Evolutionary conservation across 2,113 vertebrate genomes (phyloP).

Genomic region (Manacus vitellinus): DNA sequence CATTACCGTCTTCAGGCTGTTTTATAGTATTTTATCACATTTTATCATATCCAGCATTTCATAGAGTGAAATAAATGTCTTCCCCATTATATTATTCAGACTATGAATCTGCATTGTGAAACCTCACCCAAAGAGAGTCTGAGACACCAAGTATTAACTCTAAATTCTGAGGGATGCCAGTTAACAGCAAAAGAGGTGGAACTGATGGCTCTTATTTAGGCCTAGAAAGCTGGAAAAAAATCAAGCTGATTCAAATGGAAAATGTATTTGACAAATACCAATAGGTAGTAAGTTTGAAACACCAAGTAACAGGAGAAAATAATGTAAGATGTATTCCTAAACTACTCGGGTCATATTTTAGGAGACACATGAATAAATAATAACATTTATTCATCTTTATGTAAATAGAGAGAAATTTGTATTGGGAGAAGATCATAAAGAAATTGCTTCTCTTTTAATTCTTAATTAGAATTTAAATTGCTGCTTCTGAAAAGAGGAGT

Average conservation of each 20-base stretch:
- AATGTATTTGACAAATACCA: not conserved
- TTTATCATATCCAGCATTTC: not conserved
- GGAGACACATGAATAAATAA: not conserved
- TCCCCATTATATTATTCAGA: not conserved
- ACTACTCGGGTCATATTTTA: not conserved
- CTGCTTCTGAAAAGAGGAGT: not conserved
- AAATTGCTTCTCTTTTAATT: not conserved
- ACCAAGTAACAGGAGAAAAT: not conserved
- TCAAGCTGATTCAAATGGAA: not conserved
- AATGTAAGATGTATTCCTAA: not conserved
- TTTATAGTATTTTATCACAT: not conserved
- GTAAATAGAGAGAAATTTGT: not conserved
- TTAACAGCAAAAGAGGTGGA: not conserved
- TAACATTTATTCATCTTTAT: not conserved
- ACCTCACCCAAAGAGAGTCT: not conserved
- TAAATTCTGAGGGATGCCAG: not conserved
- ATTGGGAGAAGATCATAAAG: not conserved
- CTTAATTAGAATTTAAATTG: not conserved
- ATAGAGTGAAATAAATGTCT: not conserved
- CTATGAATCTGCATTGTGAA: not conserved
- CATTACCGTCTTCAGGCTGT: not conserved
- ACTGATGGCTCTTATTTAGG: not conserved
- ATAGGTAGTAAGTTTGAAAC: not conserved
- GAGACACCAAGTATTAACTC: not conserved
- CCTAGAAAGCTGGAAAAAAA: not conserved